A percentile compares a stretch with the other conserved stretches of the same genome.
These are phyloP conservation scores for Nomada fucata DNA, from an alignment of 2,888 invertebrate genomes.

Conservation along the genomic window DNA sequence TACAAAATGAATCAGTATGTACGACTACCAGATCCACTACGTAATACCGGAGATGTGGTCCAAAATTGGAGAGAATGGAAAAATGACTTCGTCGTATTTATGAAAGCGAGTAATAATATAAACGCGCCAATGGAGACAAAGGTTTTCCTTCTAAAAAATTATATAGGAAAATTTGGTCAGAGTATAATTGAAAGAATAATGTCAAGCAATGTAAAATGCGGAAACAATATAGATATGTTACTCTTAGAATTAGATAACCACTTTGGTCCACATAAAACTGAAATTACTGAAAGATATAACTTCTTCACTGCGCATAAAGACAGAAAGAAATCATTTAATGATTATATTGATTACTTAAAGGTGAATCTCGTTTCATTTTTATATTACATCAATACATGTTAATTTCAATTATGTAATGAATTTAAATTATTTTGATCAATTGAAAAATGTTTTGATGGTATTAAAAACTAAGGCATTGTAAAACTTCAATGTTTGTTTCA, in stretches of 20 bases:
- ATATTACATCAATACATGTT: no score
- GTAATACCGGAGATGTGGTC: slow-evolving; percentile 28
- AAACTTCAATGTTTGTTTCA: slow-evolving; percentile 8
- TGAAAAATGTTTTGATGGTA: background rate
- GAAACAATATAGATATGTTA: slow-evolving; percentile 61
- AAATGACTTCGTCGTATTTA: slow-evolving; percentile 62
- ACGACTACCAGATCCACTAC: slow-evolving; percentile 51
- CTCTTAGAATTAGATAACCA: slow-evolving; percentile 63
- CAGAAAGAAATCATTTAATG: slow-evolving; percentile 44
- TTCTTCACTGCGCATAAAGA: slow-evolving; percentile 59
- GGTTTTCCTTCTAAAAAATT: slow-evolving; percentile 58
- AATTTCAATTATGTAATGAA: background rate
- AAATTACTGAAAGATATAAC: slow-evolving; percentile 56
- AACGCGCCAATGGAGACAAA: slow-evolving; percentile 48
- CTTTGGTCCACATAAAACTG: slow-evolving; percentile 57
- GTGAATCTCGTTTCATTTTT: slow-evolving; percentile 33
- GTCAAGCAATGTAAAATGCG: slow-evolving; percentile 36
- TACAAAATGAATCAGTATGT: slow-evolving; percentile 44
- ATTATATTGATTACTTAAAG: slow-evolving; percentile 57
- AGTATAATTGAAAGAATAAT: slow-evolving; percentile 45
- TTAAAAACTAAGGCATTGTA: background rate
- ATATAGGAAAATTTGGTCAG: slow-evolving; percentile 66
- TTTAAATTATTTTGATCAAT: background rate
- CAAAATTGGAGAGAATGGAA: slow-evolving; percentile 70
- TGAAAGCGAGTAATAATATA: slow-evolving; percentile 54